Evolutionary conservation across 2,113 vertebrate genomes (phyloP), one percentile per base, ranked within the genome.

Genomic region (Dolichallabes microphthalmus): DNA sequence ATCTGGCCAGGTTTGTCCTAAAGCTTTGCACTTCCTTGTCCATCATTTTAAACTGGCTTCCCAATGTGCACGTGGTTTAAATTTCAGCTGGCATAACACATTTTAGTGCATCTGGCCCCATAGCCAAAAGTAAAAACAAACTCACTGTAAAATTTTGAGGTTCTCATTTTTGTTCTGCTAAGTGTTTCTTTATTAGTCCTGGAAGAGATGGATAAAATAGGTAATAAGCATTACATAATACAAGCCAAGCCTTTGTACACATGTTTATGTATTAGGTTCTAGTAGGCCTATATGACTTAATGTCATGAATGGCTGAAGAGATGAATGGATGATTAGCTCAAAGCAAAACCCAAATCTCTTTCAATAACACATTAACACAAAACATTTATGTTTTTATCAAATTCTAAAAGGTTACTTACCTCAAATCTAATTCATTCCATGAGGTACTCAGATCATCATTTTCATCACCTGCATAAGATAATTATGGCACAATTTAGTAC

Each of bases 91-190:
- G 27, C 9, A 7, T 19, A 60, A 79, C 6, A 79, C 55, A 32
- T 5, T 73, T 73, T 73, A 22, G 30, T 32, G 32, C 15, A 17
- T 69, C 32, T 69, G 66, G 15, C 32, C 19, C 11, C 13, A 50
- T 50, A 80, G 11, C 30, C 52, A 25, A 78, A 58, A 1, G 1
- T 8, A 84, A 20, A 84, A 20, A 87, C 10, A 86, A 80, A 94
- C 95, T 94, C 87, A 95, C 95, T 93, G 90, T 91, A 94, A 86
- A 91, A 93, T 87, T 66, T 94, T 0, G 94, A 95, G 76, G 90
- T 95, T 74, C 91, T 92, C 77, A 83, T 93, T 89, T 82, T 93
- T 22, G 73, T 50, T 84, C 87, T 90, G 30, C 84, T 61, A 0
- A 93, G 76, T 19, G 86, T 86, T 58, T 90, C 90, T 80, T 91